Base-by-base conservation (phyloP, 2,113 vertebrate genomes). In the Sphaerodactylus townsendi region DNA sequence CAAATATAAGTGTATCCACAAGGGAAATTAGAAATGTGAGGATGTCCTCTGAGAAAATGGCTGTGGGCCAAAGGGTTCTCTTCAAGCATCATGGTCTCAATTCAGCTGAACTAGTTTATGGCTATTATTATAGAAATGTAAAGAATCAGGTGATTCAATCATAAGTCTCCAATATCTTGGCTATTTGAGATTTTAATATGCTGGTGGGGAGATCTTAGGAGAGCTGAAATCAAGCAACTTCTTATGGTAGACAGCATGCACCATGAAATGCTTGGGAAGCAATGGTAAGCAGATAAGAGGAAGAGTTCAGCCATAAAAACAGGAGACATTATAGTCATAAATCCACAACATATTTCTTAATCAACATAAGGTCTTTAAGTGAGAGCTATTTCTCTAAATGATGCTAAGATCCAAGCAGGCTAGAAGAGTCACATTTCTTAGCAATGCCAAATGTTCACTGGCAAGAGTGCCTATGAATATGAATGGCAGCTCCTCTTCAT, bases 391-490 rank as follows among this genome's bases (percentile, higher is more conserved):
- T 59, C 23, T 30, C 1, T 15, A 33, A 78, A 15, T 44, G 28
- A 79, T 37, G 6, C 64, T 21, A 14, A 25, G 11, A 10, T 25
- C 44, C 3, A 77, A 62, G 3, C 4, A 30, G 37, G 56, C 28
- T 79, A 28, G n/a, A 2, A 4, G 17, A 17, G 9, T 68, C 62
- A 23, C 19, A 33, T 25, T 77, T 77, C 30, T 0, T 46, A 4
- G 1, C 65, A n/a, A 76, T 59, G 19, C 11, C 39, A 50, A 53
- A 53, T 48, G 85, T 65, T 81, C 56, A 53, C 44, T 65, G 65
- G 75, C 68, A 69, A 10, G 71, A 28, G 23, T n/a, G 64, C 71
- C 62, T 76, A 77, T 69, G 74, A 84, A 86, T 30, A 14, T 80
- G 59, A 82, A 41, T 5, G 81, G 30, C 68, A 64, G 62, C 37